A percentile compares a stretch with the other conserved stretches of the same genome.
These are phyloP conservation scores for Pollenia griseotomentosa DNA, from an alignment of 2,888 invertebrate genomes.

Conservation along the genomic window DNA sequence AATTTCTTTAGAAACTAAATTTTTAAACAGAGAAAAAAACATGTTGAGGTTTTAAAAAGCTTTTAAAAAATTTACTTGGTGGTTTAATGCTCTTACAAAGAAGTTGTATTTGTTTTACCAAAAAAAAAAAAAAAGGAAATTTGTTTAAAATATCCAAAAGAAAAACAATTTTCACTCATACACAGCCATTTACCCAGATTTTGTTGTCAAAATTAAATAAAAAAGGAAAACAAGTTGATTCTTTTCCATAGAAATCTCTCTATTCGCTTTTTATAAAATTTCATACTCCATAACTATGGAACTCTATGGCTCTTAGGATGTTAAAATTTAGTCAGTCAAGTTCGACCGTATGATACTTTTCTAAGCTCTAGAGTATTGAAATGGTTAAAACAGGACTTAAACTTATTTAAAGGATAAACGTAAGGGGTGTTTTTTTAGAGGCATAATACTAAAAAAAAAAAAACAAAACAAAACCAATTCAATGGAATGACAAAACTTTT, in stretches of 20 bases:
- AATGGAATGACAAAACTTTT: too few relatives aligned
- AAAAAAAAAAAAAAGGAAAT: conserved; percentile 1
- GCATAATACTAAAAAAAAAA: too few relatives aligned
- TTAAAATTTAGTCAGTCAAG: neutral
- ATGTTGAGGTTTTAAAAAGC: conserved; percentile 59
- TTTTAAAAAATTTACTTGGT: conserved; percentile 62
- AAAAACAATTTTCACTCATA: neutral
- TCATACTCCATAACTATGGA: neutral
- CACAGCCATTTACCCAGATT: conserved; percentile 9
- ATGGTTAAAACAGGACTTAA: too few relatives aligned
- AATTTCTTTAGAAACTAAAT: conserved; percentile 7
- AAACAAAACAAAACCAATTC: too few relatives aligned
- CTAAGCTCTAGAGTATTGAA: too few relatives aligned
- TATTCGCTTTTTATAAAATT: conserved; percentile 7
- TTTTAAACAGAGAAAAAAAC: neutral
- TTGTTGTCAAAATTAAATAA: neutral
- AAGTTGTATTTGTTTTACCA: neutral
- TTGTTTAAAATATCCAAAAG: neutral
- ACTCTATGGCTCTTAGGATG: conserved; percentile 21
- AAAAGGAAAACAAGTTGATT: conserved; percentile 19
- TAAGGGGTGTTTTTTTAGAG: too few relatives aligned
- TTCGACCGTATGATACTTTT: too few relatives aligned
- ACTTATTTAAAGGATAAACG: too few relatives aligned
- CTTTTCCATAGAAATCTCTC: conserved; percentile 36
- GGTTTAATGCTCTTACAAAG: conserved; percentile 37